Base-by-base conservation (phyloP, 2,797 vertebrate genomes). In the Linurgus olivaceus region DNA sequence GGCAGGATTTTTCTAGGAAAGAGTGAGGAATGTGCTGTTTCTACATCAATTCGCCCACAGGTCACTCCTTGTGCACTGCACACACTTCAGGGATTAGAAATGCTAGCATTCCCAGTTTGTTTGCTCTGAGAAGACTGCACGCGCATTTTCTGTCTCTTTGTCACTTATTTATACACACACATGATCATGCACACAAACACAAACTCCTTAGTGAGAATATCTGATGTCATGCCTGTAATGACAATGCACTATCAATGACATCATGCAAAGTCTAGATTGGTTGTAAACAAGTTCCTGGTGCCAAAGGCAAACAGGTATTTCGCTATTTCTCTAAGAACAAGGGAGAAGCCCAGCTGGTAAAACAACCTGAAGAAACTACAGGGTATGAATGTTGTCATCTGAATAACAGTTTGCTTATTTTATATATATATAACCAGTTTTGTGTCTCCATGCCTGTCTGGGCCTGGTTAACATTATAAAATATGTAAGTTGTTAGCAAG, bases 1-100 rank as follows among this genome's bases (percentile, higher is more conserved):
- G 95, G 94, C 88, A 94, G 73, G 57, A 47, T 61, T 95, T 96
- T 84, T 89, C 88, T 68, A 83, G 55, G 87, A 95, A 88, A 51
- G 66, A 76, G 62, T 54, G 66, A 93, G 82, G 86, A 96, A 95
- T 94, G 78, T 0, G 0, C 70, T 95, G 58, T 94, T 95, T 95
- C 74, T 93, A 83, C 87, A 77, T 72, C 71, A 72, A 13, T 78
- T 94, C 2, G 0, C 73, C 65, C 81, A 71, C 88, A 93, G 94
- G 90, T 95, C 85, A 59, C 71, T 92, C 70, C 58, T 50, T 93
- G 72, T 83, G 77, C 67, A 62, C 61, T 68, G 82, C 23, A 54
- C 38, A 68, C 66, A 52, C 31, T 86, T 62, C 28, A 62, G 62
- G 54, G 58, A 84, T 68, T 79, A 77, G 77, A 92, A 95, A 77